Evolutionary conservation across 2,888 invertebrate genomes (phyloP), one percentile per base, ranked within the genome.

Genomic region (Aplocera efformata): DNA sequence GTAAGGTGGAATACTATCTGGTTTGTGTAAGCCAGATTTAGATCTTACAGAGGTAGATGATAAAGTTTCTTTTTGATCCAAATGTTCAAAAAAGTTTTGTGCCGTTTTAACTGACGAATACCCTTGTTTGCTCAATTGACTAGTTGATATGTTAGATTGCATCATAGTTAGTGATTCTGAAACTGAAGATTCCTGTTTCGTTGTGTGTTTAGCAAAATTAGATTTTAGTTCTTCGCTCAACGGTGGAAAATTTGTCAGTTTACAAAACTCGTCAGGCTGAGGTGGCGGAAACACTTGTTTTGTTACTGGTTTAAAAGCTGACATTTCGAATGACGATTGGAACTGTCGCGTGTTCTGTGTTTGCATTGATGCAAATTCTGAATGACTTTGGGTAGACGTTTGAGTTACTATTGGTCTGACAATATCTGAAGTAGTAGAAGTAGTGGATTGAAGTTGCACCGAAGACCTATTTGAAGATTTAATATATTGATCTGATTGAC

Each of bases 1-100:
- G 67, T 92, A 92, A 40, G 90, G 79, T 6, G 92, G 92, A 63
- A 93, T 89, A 62, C 79, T 82, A 55, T 91, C 91, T 9, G 92
- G 89, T 73, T 90, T 91, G 42, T 91, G 91, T 50, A 92, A 79
- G 41, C 90, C 90, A 38, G 90, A 89, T 57, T 85, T 79, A 11
- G 78, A 76, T 53, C 80, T 64, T 9, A 74, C 72, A 24, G 79
- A 71, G 27, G 69, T 61, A 21, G 83, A 77, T 13, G 79, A 67
- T 21, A 76, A 58, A 23, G 60, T 60, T 61, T 88, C 85, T 53
- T 70, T 75, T 67, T 80, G 76, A 50, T 86, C 79, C 50, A 79
- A 59, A 51, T 82, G 77, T 60, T 84, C 84, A 54, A 79, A 84
- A 63, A 72, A 79, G 47, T 68, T 81, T 66, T 88, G 82, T 29